Conservation (phyloP, 2,113 vertebrate species). For the Entomyzon cyanotis region DNA sequence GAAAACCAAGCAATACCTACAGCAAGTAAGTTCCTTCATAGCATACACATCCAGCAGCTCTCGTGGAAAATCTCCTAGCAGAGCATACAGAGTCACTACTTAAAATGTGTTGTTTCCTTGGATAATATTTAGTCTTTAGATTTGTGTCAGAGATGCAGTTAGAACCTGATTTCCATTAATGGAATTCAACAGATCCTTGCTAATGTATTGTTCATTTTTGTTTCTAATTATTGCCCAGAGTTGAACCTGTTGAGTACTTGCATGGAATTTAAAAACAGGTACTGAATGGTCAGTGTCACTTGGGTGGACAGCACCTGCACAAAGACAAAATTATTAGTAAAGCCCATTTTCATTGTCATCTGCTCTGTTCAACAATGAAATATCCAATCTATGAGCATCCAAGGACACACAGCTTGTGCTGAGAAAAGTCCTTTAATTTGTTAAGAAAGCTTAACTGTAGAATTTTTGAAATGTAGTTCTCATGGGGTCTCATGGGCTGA, state of each 20-base stretch:
- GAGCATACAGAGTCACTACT: not conserved
- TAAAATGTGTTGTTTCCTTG: not conserved
- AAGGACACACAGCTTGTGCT: not conserved
- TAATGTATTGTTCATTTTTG: not conserved
- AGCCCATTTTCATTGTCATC: not conserved
- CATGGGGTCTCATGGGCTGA: not conserved
- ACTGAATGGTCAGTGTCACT: not conserved
- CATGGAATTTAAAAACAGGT: not conserved
- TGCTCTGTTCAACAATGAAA: not conserved
- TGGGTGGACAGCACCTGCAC: not conserved
- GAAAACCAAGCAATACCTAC: not conserved
- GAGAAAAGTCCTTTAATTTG: not conserved
- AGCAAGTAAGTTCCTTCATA: not conserved
- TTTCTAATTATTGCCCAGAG: not conserved
- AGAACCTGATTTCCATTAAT: not conserved
- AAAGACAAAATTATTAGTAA: not conserved
- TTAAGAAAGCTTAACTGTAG: not conserved
- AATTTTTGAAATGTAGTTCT: not conserved
- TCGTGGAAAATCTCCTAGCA: not conserved
- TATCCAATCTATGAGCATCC: not conserved
- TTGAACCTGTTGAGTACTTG: not conserved
- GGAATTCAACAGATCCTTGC: not conserved
- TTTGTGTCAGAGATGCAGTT: not conserved
- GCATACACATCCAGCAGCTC: not conserved
- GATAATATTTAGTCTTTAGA: not conserved